Base-by-base conservation (phyloP, 2,113 vertebrate genomes). In the Erpornis zantholeuca region DNA sequence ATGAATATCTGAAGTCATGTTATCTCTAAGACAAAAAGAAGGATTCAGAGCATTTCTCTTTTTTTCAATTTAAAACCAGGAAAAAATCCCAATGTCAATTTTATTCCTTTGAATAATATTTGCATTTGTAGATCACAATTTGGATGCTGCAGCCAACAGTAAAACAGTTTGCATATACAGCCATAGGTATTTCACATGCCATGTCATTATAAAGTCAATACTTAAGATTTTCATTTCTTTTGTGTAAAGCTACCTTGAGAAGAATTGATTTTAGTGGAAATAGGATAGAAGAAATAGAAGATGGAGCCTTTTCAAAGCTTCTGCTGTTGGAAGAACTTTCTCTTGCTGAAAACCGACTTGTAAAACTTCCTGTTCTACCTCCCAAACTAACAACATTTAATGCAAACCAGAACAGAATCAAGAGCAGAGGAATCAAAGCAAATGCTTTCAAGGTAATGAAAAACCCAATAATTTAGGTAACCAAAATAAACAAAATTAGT, bases 191-290 rank as follows among this genome's bases (percentile, higher is more conserved):
- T 85, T 69, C 38, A 64, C 6, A 7, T 27, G 25, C 11, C 29
- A 61, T 8, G 4, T 21, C 28, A 49, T 50, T 57, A 49, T 28
- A 54, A 75, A 82, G 24, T 47, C 21, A 73, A 38, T 63, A 86
- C 29, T 80, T 20, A 81, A 81, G 3, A 33, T 63, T 94, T 96
- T 68, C 4, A 33, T 96, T 90, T 96, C 70, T 70, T 96, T 92
- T 82, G 44, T 69, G 49, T 72, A 79, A 98, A 99, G 99, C 99
- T 91, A 99, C 99, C 83, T 97, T 99, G 95, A 99, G 98, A 98
- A 98, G 99, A 98, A 99, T 99, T 42, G 99, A 99, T 97, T 98
- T 99, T 82, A 99, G 99, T 27, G 99, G 99, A 92, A 99, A 99
- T 90, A 56, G 98, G 56, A 99, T 99, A 97, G 98, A 99, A 80